These are phyloP conservation scores for Arctia plantaginis DNA, from an alignment of 2,888 invertebrate species.

Conservation along the genomic window DNA sequence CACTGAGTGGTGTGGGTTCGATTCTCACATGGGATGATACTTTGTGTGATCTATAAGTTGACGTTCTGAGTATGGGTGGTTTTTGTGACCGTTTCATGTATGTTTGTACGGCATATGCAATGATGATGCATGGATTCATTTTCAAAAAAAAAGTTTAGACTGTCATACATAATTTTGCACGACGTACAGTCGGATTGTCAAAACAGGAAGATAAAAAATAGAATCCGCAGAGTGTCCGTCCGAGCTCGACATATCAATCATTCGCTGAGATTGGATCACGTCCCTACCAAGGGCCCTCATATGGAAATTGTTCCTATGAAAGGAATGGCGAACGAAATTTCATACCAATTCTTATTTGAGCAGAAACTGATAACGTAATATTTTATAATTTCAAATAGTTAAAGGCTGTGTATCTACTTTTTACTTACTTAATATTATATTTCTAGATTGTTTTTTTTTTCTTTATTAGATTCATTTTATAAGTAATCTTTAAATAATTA, in stretches of 20 bases:
- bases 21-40: too few relatives aligned
- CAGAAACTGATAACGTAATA: background rate
- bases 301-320: slow-evolving; percentile 47
- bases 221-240: slow-evolving; percentile 53
- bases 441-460: too few relatives aligned
- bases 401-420: too few relatives aligned
- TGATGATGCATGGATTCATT: background rate
- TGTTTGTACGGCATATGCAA: too few relatives aligned
- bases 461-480: background rate
- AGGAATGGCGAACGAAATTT: slow-evolving; percentile 20
- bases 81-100: too few relatives aligned
- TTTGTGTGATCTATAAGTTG: too few relatives aligned
- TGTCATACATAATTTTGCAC: slow-evolving; percentile 60
- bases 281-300: slow-evolving; percentile 48
- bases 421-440: too few relatives aligned
- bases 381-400: background rate
- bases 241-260: slow-evolving; percentile 69
- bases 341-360: background rate
- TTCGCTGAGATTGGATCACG: slow-evolving; percentile 70
- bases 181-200: slow-evolving; percentile 59
- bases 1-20: too few relatives aligned
- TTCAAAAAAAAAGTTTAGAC: background rate
- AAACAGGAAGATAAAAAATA: slow-evolving; percentile 66
- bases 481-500: background rate
- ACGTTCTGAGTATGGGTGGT: too few relatives aligned